Evolutionary conservation across 23 tunicate genomes (phyloP).

Genomic region (Halocynthia aurantium): DNA sequence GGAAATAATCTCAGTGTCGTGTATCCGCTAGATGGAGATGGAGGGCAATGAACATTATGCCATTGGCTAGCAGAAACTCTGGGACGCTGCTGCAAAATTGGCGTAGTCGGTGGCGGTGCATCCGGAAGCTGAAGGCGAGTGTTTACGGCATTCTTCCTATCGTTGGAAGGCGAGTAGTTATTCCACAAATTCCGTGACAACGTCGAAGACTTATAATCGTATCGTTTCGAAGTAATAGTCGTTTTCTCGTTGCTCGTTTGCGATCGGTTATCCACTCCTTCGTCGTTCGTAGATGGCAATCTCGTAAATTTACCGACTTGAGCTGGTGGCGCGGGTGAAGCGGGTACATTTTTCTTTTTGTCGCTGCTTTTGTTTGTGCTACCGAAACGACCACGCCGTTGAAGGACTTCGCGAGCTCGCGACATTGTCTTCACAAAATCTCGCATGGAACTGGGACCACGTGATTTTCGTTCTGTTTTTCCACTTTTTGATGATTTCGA

Average conservation of each 20-base stretch:
- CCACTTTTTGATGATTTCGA: slow-evolving; percentile 3
- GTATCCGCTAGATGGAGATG: slow-evolving; percentile 9
- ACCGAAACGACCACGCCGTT: slow-evolving; percentile 5
- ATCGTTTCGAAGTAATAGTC: too few relatives aligned
- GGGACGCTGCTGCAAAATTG: background rate
- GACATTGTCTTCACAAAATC: slow-evolving; percentile 50
- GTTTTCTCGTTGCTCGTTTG: too few relatives aligned
- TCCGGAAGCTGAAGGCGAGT: background rate
- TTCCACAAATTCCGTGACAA: too few relatives aligned
- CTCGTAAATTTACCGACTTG: background rate
- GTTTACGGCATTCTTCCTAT: too few relatives aligned
- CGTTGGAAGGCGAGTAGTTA: too few relatives aligned
- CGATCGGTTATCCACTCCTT: too few relatives aligned
- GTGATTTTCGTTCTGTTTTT: slow-evolving; percentile 1
- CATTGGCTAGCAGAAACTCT: too few relatives aligned
- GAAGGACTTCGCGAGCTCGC: slow-evolving; percentile 32
- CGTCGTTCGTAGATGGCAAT: background rate
- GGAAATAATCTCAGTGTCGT: background rate
- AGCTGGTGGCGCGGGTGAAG: background rate
- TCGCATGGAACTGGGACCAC: slow-evolving; percentile 9
- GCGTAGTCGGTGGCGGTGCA: slow-evolving; percentile 2
- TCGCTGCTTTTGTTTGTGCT: background rate
- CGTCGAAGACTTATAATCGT: too few relatives aligned
- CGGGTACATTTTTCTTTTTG: background rate
- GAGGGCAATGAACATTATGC: background rate